Evolutionary conservation across 2,888 invertebrate species (phyloP).

Genomic region (Amphipyra berbera): DNA sequence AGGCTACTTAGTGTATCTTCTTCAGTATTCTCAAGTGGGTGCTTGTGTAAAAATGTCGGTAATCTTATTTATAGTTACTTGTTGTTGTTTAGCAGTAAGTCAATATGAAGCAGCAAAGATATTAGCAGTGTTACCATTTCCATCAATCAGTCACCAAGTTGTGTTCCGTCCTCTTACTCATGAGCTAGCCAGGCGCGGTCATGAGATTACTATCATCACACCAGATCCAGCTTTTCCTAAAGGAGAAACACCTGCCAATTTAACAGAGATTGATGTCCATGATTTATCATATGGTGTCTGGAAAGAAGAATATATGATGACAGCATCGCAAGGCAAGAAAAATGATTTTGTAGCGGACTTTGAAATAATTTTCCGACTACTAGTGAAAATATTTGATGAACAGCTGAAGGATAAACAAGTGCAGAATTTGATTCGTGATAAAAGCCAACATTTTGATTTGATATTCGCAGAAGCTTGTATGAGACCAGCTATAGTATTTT

Average conservation of each 20-base stretch:
- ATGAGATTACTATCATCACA: slow-evolving; percentile 76
- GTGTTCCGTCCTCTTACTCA: slow-evolving; percentile 71
- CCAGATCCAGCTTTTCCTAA: slow-evolving; percentile 48
- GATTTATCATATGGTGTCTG: slow-evolving; percentile 61
- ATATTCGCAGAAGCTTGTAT: slow-evolving; percentile 47
- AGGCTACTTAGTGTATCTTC: too few relatives aligned
- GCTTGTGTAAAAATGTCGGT: not conserved
- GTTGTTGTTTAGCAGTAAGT: not conserved
- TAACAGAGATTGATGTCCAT: slow-evolving; percentile 75
- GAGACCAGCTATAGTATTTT: slow-evolving; percentile 40
- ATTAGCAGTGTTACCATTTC: slow-evolving; percentile 67
- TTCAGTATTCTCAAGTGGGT: not conserved
- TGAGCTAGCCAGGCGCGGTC: slow-evolving; percentile 76
- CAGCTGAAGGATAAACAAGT: slow-evolving; percentile 50
- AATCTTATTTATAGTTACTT: not conserved
- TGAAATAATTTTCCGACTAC: slow-evolving; percentile 22
- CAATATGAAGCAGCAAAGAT: slow-evolving; percentile 65
- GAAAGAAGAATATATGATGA: slow-evolving; percentile 6
- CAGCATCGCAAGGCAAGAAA: slow-evolving; percentile 19
- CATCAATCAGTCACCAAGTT: slow-evolving; percentile 80
- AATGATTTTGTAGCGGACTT: slow-evolving; percentile 37
- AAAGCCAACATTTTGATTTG: slow-evolving; percentile 53
- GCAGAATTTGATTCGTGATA: slow-evolving; percentile 40
- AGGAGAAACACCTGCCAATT: slow-evolving; percentile 60
- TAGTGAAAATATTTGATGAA: slow-evolving; percentile 37